Evolutionary conservation across 35 echinoderm and acorn worm species (phyloP).

Genomic region (Hemicentrotus pulcherrimus): DNA sequence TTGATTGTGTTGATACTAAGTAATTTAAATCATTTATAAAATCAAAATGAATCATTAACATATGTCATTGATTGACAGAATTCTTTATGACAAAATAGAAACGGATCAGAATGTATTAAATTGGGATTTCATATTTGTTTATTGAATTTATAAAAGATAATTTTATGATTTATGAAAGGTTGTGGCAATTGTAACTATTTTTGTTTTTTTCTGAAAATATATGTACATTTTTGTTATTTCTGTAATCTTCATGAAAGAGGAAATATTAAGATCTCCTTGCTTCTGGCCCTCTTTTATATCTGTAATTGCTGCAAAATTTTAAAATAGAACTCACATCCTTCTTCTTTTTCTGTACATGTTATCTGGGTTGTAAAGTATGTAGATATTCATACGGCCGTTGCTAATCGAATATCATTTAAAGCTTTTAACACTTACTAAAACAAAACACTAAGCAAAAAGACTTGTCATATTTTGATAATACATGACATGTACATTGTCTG

Average conservation of each 20-base stretch:
- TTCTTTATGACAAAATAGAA: neutral
- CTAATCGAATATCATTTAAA: neutral
- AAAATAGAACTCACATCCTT: neutral
- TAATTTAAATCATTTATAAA: neutral
- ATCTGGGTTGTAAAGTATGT: neutral
- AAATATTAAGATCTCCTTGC: neutral
- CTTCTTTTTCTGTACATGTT: neutral
- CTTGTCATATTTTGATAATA: neutral
- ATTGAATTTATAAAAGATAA: neutral
- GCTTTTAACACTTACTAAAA: too few relatives aligned
- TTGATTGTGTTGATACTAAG: neutral
- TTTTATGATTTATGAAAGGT: neutral
- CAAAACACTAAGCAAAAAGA: neutral
- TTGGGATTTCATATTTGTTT: neutral
- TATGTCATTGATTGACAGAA: constrained; percentile 6
- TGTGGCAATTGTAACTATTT: neutral
- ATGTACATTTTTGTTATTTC: constrained; percentile 14
- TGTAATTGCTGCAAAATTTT: neutral
- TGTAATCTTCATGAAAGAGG: neutral
- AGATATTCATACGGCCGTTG: neutral
- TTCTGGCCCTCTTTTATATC: neutral
- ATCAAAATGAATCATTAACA: neutral
- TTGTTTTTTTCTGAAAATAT: neutral
- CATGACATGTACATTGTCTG: neutral
- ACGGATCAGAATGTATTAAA: neutral